Evolutionary conservation across 2,888 invertebrate genomes (phyloP).

Genomic region (Acrocyrtus sp.): DNA sequence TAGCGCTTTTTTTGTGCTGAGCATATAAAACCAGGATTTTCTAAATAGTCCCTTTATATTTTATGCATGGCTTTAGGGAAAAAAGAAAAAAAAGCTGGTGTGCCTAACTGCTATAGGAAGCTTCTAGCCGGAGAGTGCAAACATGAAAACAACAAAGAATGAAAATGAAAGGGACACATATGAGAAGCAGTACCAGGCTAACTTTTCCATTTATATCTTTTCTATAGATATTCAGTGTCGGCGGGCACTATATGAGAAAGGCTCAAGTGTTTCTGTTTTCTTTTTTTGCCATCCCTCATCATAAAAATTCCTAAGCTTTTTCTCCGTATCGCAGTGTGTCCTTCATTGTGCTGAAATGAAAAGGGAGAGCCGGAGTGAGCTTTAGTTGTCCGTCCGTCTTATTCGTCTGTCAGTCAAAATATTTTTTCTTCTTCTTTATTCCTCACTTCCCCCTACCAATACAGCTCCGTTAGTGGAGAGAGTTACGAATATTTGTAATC

Average conservation of each 20-base stretch:
- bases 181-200: background rate
- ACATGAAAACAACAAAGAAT: background rate
- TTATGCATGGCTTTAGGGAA: slow-evolving; percentile 35
- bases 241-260: too few relatives aligned
- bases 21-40: slow-evolving; percentile 22
- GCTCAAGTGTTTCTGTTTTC: background rate
- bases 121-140: too few relatives aligned
- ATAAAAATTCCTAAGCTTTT: background rate
- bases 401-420: background rate
- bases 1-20: too few relatives aligned
- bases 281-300: background rate
- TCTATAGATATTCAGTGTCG: too few relatives aligned
- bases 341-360: too few relatives aligned
- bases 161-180: background rate
- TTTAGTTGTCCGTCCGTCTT: background rate
- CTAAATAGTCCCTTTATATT: slow-evolving; percentile 33
- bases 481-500: too few relatives aligned
- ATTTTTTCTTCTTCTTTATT: background rate
- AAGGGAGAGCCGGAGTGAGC: background rate
- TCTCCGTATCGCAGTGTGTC: too few relatives aligned
- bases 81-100: background rate
- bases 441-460: background rate
- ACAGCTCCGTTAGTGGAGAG: background rate
- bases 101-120: background rate
- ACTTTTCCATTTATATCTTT: background rate